Percentiles rank a stretch among this genome's conserved stretches.
These are phyloP conservation scores for Brachyopa scutellaris DNA, from an alignment of 2,888 invertebrate genomes.

Conservation along the genomic window DNA sequence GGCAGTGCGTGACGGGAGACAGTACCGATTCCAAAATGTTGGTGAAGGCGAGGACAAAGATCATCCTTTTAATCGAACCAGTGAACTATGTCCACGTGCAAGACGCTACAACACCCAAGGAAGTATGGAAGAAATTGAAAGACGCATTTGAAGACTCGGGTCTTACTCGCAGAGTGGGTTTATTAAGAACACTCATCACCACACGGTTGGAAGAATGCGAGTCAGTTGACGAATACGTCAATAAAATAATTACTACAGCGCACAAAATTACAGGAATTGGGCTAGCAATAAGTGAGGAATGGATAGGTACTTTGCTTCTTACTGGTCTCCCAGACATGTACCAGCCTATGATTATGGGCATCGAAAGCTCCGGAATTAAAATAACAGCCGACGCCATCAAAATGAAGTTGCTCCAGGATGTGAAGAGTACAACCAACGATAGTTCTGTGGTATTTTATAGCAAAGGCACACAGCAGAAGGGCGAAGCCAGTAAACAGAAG, in stretches of 20 bases:
- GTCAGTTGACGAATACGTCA: too few relatives aligned
- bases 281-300: constrained; percentile 71
- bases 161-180: too few relatives aligned
- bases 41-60: constrained; percentile 38
- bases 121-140: constrained; percentile 74
- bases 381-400: too few relatives aligned
- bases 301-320: constrained; percentile 76
- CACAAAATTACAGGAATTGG: constrained; percentile 74
- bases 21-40: constrained; percentile 8
- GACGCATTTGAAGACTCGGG: too few relatives aligned
- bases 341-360: constrained; percentile 75
- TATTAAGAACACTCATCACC: constrained; percentile 73
- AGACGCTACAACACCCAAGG: constrained; percentile 70
- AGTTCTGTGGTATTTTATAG: neutral
- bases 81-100: constrained; percentile 75
- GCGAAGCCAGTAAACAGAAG: neutral
- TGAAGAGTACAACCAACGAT: neutral
- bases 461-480: neutral
- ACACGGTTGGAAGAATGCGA: constrained; percentile 65
- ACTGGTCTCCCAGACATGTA: constrained; percentile 75
- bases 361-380: constrained; percentile 73
- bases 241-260: constrained; percentile 75
- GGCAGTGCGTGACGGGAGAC: constrained; percentile 20
- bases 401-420: constrained; percentile 73
- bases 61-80: constrained; percentile 57